phyloP scores from a whole-genome alignment of 2,113 vertebrate species.

The Siniperca chuatsi region DNA sequence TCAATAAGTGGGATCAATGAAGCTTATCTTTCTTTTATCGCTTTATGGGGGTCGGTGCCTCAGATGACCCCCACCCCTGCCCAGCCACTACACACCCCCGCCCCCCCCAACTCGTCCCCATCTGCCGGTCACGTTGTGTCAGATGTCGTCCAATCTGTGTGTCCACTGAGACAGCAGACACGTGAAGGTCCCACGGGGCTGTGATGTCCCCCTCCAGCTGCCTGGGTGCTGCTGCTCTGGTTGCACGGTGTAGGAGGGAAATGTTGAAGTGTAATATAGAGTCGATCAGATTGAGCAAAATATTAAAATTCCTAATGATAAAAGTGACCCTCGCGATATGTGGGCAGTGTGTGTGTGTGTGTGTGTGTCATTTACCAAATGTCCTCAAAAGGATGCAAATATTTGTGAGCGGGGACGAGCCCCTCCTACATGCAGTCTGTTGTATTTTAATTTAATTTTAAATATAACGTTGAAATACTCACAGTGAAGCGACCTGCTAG shows the following conservation, averaged over 20 bases:
- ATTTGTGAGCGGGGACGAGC: not conserved
- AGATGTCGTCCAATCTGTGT: slow-evolving; percentile 10
- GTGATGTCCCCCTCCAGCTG: not conserved
- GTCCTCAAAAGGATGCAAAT: slow-evolving; percentile 21
- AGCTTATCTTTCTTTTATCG: not conserved
- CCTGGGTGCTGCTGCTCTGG: not conserved
- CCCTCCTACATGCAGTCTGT: rapidly evolving
- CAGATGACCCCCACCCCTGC: not conserved
- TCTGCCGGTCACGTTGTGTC: slow-evolving; percentile 53
- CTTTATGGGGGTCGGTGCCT: not conserved
- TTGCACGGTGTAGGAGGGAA: rapidly evolving
- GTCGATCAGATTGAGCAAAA: not conserved
- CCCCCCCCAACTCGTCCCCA: slow-evolving; percentile 39
- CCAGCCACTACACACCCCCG: too few species aligned
- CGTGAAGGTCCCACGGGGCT: slow-evolving; percentile 20
- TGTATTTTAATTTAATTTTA: not conserved
- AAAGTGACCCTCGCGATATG: slow-evolving; percentile 27
- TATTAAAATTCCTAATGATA: not conserved
- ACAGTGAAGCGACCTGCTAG: slow-evolving; percentile 41
- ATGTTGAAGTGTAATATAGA: not conserved
- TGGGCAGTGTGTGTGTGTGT: not conserved
- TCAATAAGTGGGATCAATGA: too few species aligned
- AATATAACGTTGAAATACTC: not conserved
- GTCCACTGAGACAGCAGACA: slow-evolving; percentile 13
- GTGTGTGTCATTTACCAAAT: slow-evolving; percentile 1